phyloP scores from a whole-genome alignment of 2,113 vertebrate genomes.

The Cricetomys ansorgei region DNA sequence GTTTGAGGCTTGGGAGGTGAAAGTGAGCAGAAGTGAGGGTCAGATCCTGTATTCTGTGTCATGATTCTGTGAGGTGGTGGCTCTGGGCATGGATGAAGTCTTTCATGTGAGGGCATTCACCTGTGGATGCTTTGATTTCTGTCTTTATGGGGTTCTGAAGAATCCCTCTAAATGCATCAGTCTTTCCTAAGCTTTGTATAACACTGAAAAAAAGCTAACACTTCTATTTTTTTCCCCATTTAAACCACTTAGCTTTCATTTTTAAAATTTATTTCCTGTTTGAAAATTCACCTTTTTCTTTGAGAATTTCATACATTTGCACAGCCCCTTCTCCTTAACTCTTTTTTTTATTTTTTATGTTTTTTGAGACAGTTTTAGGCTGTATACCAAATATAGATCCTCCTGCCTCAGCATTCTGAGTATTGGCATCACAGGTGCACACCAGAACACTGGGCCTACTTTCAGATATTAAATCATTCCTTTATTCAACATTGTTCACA shows the following conservation, averaged over 20 bases:
- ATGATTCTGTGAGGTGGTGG: neutral
- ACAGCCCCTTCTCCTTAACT: neutral
- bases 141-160: neutral
- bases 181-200: neutral
- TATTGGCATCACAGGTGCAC: too few species aligned
- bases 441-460: neutral
- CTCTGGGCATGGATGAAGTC: neutral
- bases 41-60: neutral
- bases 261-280: neutral
- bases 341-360: neutral
- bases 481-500: neutral
- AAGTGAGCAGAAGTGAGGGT: neutral
- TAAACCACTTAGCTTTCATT: neutral
- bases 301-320: neutral
- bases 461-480: neutral
- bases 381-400: neutral
- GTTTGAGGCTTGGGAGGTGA: too few species aligned
- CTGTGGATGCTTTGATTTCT: neutral
- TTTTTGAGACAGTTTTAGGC: neutral
- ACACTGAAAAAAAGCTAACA: neutral
- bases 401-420: neutral
- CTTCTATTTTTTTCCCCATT: neutral
- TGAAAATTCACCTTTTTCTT: neutral
- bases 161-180: neutral
- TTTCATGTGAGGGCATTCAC: neutral